phyloP scores from a whole-genome alignment of 2,888 invertebrate species.

The Synergus umbraculus region DNA sequence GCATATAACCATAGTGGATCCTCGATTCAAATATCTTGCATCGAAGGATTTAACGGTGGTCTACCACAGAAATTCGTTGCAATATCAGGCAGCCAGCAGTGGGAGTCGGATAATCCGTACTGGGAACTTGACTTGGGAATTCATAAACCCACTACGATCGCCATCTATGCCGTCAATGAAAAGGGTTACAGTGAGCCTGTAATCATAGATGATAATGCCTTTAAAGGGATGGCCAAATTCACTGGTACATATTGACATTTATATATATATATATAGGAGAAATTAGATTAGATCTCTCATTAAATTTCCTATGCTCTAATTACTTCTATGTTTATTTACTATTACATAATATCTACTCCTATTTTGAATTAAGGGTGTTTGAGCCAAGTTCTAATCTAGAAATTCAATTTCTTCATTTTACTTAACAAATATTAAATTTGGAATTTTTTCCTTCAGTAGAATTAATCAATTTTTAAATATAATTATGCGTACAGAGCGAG shows the following conservation, averaged over 20 bases:
- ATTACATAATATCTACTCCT: no score
- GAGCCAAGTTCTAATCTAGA: no score
- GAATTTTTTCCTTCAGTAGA: no score
- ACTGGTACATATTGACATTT: slow-evolving; percentile 61
- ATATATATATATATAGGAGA: neutral
- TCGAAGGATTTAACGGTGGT: slow-evolving; percentile 93
- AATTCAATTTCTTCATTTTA: no score
- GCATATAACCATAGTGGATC: slow-evolving; percentile 92
- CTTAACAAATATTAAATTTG: no score
- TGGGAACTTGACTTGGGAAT: slow-evolving; percentile 72
- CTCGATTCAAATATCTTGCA: slow-evolving; percentile 91
- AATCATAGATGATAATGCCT: slow-evolving; percentile 89
- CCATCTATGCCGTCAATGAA: slow-evolving; percentile 91
- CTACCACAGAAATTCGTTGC: slow-evolving; percentile 89
- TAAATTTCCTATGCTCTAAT: no score
- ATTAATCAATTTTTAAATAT: no score
- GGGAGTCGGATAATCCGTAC: slow-evolving; percentile 70
- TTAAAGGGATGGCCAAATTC: slow-evolving; percentile 86
- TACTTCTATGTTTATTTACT: no score
- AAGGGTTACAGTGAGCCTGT: slow-evolving; percentile 92
- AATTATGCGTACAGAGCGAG: no score
- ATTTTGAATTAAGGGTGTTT: no score
- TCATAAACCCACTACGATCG: slow-evolving; percentile 79
- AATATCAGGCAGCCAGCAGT: slow-evolving; percentile 67
- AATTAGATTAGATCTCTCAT: no score